Conservation (phyloP, 2,113 vertebrate genomes). For the Spermophilus dauricus region DNA sequence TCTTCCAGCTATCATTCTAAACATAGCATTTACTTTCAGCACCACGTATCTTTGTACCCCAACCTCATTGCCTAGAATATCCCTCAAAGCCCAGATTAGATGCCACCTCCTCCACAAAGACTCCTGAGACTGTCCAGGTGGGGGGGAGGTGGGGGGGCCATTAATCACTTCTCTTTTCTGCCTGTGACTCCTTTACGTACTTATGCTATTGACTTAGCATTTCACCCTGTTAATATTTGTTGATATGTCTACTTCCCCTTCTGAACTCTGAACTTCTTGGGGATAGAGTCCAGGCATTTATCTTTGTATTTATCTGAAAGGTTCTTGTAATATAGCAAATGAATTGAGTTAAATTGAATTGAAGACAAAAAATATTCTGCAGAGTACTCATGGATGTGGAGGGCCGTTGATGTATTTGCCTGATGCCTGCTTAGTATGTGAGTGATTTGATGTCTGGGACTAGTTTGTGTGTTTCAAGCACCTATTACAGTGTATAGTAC, state of each 20-base stretch:
- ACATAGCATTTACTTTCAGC: neutral
- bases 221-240: constrained; percentile 25
- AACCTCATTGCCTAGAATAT: neutral
- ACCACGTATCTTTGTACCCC: neutral
- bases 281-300: constrained; percentile 4
- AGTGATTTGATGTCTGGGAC: neutral
- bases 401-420: neutral
- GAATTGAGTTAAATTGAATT: neutral
- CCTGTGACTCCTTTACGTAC: neutral
- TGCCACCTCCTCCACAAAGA: neutral
- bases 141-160: no score
- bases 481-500: neutral
- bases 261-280: constrained; percentile 45
- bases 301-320: neutral
- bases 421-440: neutral
- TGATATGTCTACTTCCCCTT: neutral
- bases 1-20: neutral
- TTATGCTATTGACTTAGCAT: neutral
- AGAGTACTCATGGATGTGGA: neutral
- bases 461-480: neutral
- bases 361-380: neutral
- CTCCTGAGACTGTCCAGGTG: neutral
- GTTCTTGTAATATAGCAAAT: neutral
- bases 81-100: neutral
- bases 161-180: neutral